These are phyloP conservation scores for Lithophane ornitopus DNA, from an alignment of 2,888 invertebrate genomes.

Conservation along the genomic window DNA sequence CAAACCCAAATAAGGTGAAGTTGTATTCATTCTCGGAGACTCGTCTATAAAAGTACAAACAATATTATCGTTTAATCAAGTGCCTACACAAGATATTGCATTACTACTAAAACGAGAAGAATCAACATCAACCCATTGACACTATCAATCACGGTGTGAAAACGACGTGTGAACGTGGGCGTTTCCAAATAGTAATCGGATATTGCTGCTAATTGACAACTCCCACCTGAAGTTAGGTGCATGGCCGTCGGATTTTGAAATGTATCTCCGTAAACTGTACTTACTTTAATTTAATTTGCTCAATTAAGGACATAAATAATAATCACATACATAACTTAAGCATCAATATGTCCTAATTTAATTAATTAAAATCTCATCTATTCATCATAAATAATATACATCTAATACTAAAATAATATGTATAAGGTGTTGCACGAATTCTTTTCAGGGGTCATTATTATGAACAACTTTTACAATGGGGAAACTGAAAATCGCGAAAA, in stretches of 20 bases:
- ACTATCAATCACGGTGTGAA: constrained; percentile 37
- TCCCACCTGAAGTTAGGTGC: constrained; percentile 40
- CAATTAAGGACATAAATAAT: background rate
- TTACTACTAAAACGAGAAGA: constrained; percentile 23
- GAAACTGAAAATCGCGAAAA: too few species aligned
- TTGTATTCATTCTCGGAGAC: background rate
- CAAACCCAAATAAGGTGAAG: background rate
- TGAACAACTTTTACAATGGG: too few species aligned
- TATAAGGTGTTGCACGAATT: too few species aligned
- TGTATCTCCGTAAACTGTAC: background rate
- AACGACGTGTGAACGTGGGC: constrained; percentile 40
- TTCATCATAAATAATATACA: too few species aligned
- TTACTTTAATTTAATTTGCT: constrained; percentile 14
- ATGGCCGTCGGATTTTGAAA: constrained; percentile 1
- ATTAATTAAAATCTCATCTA: too few species aligned
- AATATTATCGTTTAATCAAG: background rate
- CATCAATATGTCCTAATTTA: background rate
- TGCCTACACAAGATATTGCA: constrained; percentile 9
- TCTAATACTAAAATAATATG: too few species aligned
- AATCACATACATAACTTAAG: too few species aligned
- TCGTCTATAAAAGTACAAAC: background rate
- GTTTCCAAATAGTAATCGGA: constrained; percentile 49
- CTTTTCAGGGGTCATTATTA: too few species aligned
- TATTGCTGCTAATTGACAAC: constrained; percentile 57
- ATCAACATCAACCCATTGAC: constrained; percentile 33